Evolutionary conservation across 2,113 vertebrate genomes (phyloP), one percentile per base, ranked within the genome.

Genomic region (Heliornis fulica): DNA sequence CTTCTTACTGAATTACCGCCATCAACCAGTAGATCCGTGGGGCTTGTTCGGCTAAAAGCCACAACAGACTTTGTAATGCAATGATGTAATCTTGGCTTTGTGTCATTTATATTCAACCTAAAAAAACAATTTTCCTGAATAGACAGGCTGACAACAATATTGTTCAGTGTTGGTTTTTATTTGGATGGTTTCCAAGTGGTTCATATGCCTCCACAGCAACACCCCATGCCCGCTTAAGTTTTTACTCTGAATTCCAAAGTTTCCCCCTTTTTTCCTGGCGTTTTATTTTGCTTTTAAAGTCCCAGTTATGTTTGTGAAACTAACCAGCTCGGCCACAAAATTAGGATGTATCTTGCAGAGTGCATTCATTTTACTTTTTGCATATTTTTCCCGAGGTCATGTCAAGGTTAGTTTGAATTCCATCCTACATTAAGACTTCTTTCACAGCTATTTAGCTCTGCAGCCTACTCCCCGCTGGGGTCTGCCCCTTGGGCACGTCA

Each of bases 11-110:
- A 98, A 97, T 98, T 96, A 95, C 95, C 95, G 93, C 96, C 96
- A 94, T 97, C 96, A 97, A 91, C 97, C 96, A 97, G 94, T 93
- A 98, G 98, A 97, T 98, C 97, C 94, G 84, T 93, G 96, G 96
- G 96, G 83, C 96, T 98, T 98, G 97, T 98, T 98, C 97, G 74
- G 97, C 97, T 98, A 98, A 98, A 98, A 98, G 97, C 97, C 97
- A 98, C 98, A 98, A 98, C 98, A 98, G 98, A 98, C 97, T 98
- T 98, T 98, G 98, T 98, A 98, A 98, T 97, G 97, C 97, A 98
- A 75, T 98, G 98, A 99, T 98, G 98, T 99, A 98, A 99, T 99
- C 98, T 98, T 98, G 98, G 98, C 98, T 98, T 98, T 98, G 98
- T 98, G 98, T 98, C 98, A 98, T 98, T 98, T 98, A 98, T 97